Percentiles rank a stretch among this genome's conserved stretches.
These are phyloP conservation scores for Neuroscelio doddi DNA, from an alignment of 2,888 invertebrate species.

Conservation along the genomic window DNA sequence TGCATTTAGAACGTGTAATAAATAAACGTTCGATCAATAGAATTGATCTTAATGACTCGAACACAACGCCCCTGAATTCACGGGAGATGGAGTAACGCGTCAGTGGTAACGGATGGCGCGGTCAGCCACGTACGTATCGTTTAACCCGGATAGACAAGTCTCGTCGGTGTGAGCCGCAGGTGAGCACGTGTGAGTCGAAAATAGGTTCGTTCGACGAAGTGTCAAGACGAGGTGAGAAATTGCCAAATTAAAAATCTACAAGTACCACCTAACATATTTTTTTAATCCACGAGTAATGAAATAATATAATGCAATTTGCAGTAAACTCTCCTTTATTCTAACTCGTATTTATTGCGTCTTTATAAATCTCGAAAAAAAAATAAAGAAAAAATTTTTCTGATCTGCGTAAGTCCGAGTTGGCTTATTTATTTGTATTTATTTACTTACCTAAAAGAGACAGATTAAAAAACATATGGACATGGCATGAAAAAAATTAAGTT, in stretches of 20 bases:
- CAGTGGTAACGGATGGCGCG: conserved; percentile 12
- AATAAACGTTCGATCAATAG: conserved; percentile 3
- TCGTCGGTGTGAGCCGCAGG: no score
- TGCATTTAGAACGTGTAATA: conserved; percentile 1
- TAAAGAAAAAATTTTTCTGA: no score
- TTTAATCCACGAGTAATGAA: no score
- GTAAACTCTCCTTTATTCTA: no score
- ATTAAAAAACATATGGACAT: not conserved
- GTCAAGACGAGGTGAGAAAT: not conserved
- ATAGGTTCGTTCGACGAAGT: not conserved
- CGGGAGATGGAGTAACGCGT: conserved; percentile 12
- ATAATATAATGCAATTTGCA: no score
- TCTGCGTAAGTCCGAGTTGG: conserved; percentile 3
- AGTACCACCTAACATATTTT: no score
- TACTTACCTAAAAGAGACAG: not conserved
- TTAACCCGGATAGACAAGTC: conserved; percentile 9
- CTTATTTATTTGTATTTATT: conserved; percentile 1
- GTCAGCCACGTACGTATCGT: conserved; percentile 11
- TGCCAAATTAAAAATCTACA: not conserved
- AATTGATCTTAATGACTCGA: conserved; percentile 9
- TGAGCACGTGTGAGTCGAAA: not conserved
- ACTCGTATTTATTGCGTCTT: no score
- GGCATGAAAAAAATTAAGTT: not conserved
- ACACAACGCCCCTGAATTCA: conserved; percentile 1
- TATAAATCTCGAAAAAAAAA: no score